Evolutionary conservation across 1,140 invertebrate species (phyloP), one percentile per base, ranked within the genome.

Genomic region (Drosophila kurseongensis): DNA sequence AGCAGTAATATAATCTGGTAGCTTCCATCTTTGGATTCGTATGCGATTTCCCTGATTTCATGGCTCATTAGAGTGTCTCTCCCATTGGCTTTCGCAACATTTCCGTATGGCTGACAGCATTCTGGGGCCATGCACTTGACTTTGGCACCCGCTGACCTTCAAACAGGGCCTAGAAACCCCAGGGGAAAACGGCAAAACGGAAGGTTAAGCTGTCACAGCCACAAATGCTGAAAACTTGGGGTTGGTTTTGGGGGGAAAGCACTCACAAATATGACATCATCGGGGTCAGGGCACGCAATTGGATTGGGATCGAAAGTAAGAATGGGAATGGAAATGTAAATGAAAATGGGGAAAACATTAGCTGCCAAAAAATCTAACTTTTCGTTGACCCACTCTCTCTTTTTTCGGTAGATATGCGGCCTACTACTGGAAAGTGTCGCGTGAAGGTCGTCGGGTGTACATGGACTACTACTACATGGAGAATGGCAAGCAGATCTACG

Each of bases 401-500:
- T 6, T 35, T 57, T 42, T n/a, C 27, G n/a, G 96, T 41, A 96
- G 96, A 88, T 97, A 96, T 93, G 69, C 95, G 13, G 92, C 93
- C 54, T 96, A 95, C 86, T 96, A 95, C 93, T 91, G 95, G 47
- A 93, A 93, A 77, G 93, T 94, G 58, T 93, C 91, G 74, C 92
- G 93, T 62, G 93, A 94, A 89, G 94, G 95, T 51, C 93, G 94
- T 75, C 93, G 94, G 60, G 94, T 95, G 4, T 93, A 96, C 44
- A 97, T 97, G 94, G 95, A 97, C 92, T 95, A 95, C 84, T 85
- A 96, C 13, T 93, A 94, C 63, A 93, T 94, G 80, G 86, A 94
- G 76, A 93, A 93, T 69, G 94, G 95, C 27, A 95, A 95, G 88
- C 95, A 95, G 88, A 96, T 96, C 75, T 97, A 97, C 93, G 96